Evolutionary conservation across 1,140 invertebrate species (phyloP).

Genomic region (Brachionus sp.): DNA sequence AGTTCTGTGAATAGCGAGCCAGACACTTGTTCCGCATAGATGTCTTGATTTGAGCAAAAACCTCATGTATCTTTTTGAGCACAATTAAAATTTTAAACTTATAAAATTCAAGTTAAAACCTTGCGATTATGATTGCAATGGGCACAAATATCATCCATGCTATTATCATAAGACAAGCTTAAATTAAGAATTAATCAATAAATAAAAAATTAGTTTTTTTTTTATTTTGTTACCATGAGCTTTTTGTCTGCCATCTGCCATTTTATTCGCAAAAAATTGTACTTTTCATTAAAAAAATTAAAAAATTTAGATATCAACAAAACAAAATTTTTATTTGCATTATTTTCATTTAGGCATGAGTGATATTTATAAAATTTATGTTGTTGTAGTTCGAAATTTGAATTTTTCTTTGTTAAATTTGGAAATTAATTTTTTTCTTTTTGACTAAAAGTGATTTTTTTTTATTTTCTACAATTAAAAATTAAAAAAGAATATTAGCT

Average conservation of each 20-base stretch:
- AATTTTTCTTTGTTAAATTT: no score
- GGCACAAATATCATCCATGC: constrained; percentile 37
- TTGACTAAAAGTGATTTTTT: no score
- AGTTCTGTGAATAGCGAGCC: constrained; percentile 27
- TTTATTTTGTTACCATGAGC: constrained; percentile 5
- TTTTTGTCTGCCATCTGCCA: constrained; percentile 20
- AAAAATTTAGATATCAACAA: not conserved
- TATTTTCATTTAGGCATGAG: not conserved
- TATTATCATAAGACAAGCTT: constrained; percentile 37
- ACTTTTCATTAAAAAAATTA: not conserved
- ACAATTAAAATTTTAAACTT: not conserved
- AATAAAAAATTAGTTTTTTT: not conserved
- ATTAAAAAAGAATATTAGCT: no score
- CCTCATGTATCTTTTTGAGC: not conserved
- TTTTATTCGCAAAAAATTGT: not conserved
- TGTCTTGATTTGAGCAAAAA: not conserved
- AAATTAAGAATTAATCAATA: not conserved
- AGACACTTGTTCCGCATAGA: not conserved
- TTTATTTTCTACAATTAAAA: no score
- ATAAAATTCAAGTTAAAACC: not conserved
- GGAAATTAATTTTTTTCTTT: no score
- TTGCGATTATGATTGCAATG: constrained; percentile 9
- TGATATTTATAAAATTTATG: not conserved
- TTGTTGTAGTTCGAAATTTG: not conserved
- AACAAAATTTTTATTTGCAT: not conserved